These are phyloP conservation scores for Xylocampa areola DNA, from an alignment of 2,888 invertebrate species.

Conservation along the genomic window DNA sequence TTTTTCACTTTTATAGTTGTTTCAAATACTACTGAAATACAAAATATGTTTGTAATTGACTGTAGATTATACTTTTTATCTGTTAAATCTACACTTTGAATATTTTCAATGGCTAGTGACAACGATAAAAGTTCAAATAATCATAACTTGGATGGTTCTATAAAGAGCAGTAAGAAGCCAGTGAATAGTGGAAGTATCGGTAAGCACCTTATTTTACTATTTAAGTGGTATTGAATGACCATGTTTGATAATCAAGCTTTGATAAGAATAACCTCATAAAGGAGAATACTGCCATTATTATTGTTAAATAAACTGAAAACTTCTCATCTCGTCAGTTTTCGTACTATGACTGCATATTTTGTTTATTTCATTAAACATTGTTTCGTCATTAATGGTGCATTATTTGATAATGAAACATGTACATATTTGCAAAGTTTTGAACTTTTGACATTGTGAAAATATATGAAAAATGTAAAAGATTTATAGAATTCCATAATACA, in stretches of 20 bases:
- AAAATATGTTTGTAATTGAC: constrained; percentile 48
- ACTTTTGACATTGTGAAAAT: too few relatives aligned
- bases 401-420: too few relatives aligned
- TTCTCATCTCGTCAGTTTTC: constrained; percentile 21
- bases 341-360: background rate
- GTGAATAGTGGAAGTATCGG: constrained; percentile 76
- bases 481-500: too few relatives aligned
- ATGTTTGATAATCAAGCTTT: constrained; percentile 9
- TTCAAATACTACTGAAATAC: constrained; percentile 56
- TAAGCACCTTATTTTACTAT: constrained; percentile 60
- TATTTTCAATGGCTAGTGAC: constrained; percentile 88
- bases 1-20: constrained; percentile 67
- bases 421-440: too few relatives aligned
- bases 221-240: background rate
- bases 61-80: constrained; percentile 48
- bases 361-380: background rate
- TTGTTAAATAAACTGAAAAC: constrained; percentile 38
- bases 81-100: constrained; percentile 52
- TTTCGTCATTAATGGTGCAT: too few relatives aligned
- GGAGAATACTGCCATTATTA: constrained; percentile 49
- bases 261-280: constrained; percentile 43
- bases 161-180: constrained; percentile 81
- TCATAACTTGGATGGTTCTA: constrained; percentile 83
- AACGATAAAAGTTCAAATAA: constrained; percentile 86
- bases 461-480: too few relatives aligned